Base-by-base conservation (phyloP, 2,888 invertebrate genomes). In the Leptinotarsa juncta region DNA sequence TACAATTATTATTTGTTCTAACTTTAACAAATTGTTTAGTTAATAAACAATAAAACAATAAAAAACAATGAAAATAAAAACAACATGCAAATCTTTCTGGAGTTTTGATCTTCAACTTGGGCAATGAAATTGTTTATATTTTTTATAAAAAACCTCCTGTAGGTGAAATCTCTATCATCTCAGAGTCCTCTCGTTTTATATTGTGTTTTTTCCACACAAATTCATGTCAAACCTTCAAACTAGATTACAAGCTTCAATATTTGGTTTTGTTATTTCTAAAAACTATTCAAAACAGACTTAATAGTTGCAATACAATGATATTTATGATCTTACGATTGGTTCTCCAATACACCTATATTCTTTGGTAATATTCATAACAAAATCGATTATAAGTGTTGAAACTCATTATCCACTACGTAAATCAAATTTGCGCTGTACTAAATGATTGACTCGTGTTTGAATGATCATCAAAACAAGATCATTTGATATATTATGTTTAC, bases 391-490 rank as follows among this genome's bases (percentile, higher is more conserved):
- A 51, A 51, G 51, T 51, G 15, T 16, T n/a, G 4, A 14, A 51
- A 7, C 4, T 51, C n/a, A n/a, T 51, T 51, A 51, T 51, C 4
- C 51, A 15, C 51, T 51, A 51, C 51, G 15, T 15, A 16, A 51
- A 51, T 16, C 16, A 4, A n/a, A 51, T n/a, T n/a, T 15, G 51
- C 51, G 10, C 18, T 53, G 10, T 18, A 18, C 10, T 18, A 1
- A 10, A 53, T 7, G 18, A 53, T 53, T 18, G 18, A 3, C 53
- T 53, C 7, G 53, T 18, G 18, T 53, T n/a, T 53, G 10, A 53
- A 53, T 18, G 10, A 18, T n/a, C 18, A 57, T 57, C 57, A 57
- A 57, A 57, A 57, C 57, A 57, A 26, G 57, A 57, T 57, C 4
- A 14, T 57, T 57, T 23, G 23, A 57, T 57, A 57, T 23, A 23